Percentiles rank a stretch among this genome's conserved stretches.
Evolutionary conservation across 2,113 vertebrate genomes (phyloP).

Genomic region (Martes martes): DNA sequence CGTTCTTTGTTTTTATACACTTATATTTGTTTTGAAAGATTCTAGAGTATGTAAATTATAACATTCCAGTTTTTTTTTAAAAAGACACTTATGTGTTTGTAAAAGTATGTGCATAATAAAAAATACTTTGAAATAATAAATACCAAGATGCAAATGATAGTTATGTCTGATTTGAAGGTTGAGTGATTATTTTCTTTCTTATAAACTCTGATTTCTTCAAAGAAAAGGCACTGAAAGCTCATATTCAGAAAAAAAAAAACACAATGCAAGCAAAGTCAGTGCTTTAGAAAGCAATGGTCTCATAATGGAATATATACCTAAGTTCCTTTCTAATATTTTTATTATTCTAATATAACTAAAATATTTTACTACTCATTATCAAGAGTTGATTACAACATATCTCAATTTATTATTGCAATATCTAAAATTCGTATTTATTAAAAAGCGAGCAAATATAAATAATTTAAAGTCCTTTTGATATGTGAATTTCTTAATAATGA

Average conservation of each 20-base stretch:
- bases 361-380: background rate
- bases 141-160: background rate
- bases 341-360: background rate
- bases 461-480: background rate
- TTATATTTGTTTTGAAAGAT: background rate
- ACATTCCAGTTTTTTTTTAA: background rate
- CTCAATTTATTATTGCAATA: background rate
- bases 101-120: background rate
- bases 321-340: background rate
- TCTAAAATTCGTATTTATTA: background rate
- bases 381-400: background rate
- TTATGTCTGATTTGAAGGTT: background rate
- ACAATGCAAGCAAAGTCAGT: background rate
- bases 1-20: background rate
- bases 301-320: background rate
- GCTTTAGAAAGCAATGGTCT: background rate
- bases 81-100: background rate
- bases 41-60: background rate
- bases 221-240: background rate
- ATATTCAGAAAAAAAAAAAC: background rate
- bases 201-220: background rate
- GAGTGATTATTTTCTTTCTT: background rate
- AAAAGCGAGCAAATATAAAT: background rate
- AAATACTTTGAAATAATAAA: constrained; percentile 5
- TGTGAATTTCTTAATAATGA: background rate